Evolutionary conservation across 2,113 vertebrate genomes (phyloP).

Genomic region (Amphilophus citrinellus): DNA sequence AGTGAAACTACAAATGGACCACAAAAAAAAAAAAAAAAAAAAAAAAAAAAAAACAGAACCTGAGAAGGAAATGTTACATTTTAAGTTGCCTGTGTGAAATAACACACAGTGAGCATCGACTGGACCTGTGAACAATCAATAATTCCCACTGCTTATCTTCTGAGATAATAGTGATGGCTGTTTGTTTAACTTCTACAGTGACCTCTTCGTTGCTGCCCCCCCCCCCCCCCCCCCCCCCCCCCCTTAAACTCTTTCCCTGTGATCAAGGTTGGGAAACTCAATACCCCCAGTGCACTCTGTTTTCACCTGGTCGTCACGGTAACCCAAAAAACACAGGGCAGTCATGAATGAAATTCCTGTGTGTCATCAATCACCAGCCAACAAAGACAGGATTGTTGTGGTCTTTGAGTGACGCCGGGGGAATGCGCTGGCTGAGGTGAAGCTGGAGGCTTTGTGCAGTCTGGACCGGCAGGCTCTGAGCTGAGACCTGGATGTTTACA

Average conservation of each 20-base stretch:
- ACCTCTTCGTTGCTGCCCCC: slow-evolving; percentile 58
- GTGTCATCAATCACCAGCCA: slow-evolving; percentile 80
- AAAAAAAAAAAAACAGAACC: neutral
- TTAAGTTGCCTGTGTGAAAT: slow-evolving; percentile 43
- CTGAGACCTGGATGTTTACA: slow-evolving; percentile 70
- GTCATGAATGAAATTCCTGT: slow-evolving; percentile 81
- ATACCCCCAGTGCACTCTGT: slow-evolving; percentile 71
- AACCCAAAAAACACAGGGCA: slow-evolving; percentile 79
- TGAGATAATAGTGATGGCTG: slow-evolving; percentile 71
- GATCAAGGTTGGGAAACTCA: slow-evolving; percentile 78
- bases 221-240: neutral
- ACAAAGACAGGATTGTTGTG: slow-evolving; percentile 82
- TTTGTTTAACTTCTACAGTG: slow-evolving; percentile 77
- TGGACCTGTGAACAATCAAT: slow-evolving; percentile 69
- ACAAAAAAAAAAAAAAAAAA: neutral
- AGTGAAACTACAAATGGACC: neutral
- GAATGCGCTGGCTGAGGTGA: slow-evolving; percentile 60
- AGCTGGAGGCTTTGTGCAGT: slow-evolving; percentile 46
- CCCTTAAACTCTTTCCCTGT: slow-evolving; percentile 34
- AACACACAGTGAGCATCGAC: slow-evolving; percentile 48
- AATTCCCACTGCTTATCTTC: slow-evolving; percentile 73
- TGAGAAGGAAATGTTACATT: slow-evolving; percentile 37
- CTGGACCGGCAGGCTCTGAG: slow-evolving; percentile 47
- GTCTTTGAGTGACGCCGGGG: slow-evolving; percentile 57
- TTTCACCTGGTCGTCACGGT: slow-evolving; percentile 84